Conservation (phyloP, 2,797 vertebrate species). For the Clarias platycephalus region DNA sequence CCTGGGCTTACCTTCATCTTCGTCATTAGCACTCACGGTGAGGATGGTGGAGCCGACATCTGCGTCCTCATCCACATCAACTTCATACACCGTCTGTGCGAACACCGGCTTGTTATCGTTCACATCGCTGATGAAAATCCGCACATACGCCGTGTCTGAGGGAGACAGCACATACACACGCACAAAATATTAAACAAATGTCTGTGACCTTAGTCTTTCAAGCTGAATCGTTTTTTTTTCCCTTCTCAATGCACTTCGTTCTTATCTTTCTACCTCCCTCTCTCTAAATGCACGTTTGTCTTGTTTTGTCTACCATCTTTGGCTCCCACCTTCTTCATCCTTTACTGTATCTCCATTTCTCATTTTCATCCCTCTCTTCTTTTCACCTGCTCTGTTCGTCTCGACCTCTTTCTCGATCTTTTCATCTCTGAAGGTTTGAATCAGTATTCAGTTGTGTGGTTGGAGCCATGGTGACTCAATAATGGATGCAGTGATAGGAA, state of each 20-base stretch:
- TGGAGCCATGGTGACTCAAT: conserved; percentile 61
- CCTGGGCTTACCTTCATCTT: conserved; percentile 81
- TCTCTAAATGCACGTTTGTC: conserved; percentile 14
- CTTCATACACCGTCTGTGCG: conserved; percentile 77
- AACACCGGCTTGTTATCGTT: conserved; percentile 90
- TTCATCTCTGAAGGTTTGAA: conserved; percentile 58
- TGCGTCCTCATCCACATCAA: conserved; percentile 82
- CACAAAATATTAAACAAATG: conserved; percentile 64
- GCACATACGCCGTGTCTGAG: conserved; percentile 84
- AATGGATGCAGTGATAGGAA: conserved; percentile 45
- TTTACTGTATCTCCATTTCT: conserved; percentile 27
- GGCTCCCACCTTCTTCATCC: not conserved
- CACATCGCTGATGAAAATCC: conserved; percentile 84
- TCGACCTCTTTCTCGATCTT: conserved; percentile 19
- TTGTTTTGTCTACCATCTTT: conserved; percentile 18
- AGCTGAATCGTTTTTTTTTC: conserved; percentile 41
- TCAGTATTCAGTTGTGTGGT: conserved; percentile 66
- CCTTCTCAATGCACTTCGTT: conserved; percentile 41
- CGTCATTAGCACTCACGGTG: conserved; percentile 84
- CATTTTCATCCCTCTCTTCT: conserved; percentile 33
- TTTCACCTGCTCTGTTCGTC: conserved; percentile 43
- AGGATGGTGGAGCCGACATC: conserved; percentile 81
- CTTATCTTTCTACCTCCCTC: conserved; percentile 5
- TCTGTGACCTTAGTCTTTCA: conserved; percentile 62
- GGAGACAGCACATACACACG: conserved; percentile 47